Conservation (phyloP, 2,113 vertebrate genomes). For the Tretioscincus oriximinensis region DNA sequence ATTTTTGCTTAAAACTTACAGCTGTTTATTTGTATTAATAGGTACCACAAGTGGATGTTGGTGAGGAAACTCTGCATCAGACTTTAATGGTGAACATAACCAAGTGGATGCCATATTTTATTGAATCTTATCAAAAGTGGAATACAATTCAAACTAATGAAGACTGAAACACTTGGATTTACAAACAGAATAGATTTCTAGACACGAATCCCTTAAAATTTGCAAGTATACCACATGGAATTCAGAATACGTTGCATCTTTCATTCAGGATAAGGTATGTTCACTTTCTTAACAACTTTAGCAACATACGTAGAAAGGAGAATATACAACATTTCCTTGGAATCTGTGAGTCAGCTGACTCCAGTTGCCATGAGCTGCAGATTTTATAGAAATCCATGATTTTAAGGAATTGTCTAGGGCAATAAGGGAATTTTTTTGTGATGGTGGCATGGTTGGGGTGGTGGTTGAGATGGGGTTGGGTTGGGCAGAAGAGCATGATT, state of each 20-base stretch:
- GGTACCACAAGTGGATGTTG: conserved; percentile 2
- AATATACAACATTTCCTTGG: too few species aligned
- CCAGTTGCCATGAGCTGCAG: too few species aligned
- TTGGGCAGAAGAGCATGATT: too few species aligned
- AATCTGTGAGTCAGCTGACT: too few species aligned
- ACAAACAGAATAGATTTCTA: conserved; percentile 12
- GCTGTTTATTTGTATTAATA: conserved; percentile 37
- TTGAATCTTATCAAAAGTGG: conserved; percentile 42
- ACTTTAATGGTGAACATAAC: not conserved
- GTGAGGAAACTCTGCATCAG: not conserved
- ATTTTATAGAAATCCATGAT: too few species aligned
- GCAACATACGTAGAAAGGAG: not conserved
- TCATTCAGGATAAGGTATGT: conserved; percentile 47
- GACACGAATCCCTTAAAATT: not conserved
- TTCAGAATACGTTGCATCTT: not conserved
- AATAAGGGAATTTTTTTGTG: too few species aligned
- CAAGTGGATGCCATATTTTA: conserved; percentile 31
- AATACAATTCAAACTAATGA: not conserved
- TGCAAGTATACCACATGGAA: conserved; percentile 39
- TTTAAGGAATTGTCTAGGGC: too few species aligned
- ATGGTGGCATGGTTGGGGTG: too few species aligned
- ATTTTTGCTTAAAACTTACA: not conserved
- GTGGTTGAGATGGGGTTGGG: too few species aligned
- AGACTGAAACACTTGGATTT: conserved; percentile 42
- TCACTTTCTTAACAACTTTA: not conserved